Conservation (phyloP, 2,113 vertebrate species). For the Myocastor coypus region DNA sequence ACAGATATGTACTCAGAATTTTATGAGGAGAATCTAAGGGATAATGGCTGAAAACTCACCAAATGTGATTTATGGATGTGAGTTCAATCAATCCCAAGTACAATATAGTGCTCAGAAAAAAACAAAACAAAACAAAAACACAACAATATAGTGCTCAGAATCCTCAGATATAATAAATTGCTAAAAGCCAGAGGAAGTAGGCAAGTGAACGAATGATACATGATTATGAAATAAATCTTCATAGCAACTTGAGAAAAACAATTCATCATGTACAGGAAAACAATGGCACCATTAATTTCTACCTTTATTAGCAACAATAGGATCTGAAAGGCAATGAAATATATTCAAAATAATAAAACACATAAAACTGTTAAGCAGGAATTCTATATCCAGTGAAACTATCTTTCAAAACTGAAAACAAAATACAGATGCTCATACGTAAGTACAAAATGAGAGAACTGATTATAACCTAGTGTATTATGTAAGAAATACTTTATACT, state of each 20-base stretch:
- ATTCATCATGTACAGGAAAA: not conserved
- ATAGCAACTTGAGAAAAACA: not conserved
- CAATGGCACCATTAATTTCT: not conserved
- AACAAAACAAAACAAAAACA: no score
- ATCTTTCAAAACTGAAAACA: not conserved
- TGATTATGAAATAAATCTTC: slow-evolving; percentile 10
- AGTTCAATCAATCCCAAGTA: not conserved
- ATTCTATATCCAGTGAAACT: not conserved
- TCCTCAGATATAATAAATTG: not conserved
- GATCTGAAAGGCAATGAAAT: not conserved
- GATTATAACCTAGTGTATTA: not conserved
- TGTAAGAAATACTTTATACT: slow-evolving; percentile 13
- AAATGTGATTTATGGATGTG: not conserved
- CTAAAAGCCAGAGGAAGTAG: not conserved
- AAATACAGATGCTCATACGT: not conserved
- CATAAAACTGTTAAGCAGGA: not conserved
- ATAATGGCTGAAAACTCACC: not conserved
- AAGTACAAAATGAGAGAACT: not conserved
- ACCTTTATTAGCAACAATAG: slow-evolving; percentile 20
- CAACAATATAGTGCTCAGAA: no score
- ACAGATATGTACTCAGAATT: not conserved
- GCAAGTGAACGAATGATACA: not conserved
- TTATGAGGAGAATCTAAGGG: not conserved
- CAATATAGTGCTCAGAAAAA: not conserved
- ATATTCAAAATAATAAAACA: not conserved